phyloP scores from a whole-genome alignment of 1,140 invertebrate species.

The Drosophila eugracilis region DNA sequence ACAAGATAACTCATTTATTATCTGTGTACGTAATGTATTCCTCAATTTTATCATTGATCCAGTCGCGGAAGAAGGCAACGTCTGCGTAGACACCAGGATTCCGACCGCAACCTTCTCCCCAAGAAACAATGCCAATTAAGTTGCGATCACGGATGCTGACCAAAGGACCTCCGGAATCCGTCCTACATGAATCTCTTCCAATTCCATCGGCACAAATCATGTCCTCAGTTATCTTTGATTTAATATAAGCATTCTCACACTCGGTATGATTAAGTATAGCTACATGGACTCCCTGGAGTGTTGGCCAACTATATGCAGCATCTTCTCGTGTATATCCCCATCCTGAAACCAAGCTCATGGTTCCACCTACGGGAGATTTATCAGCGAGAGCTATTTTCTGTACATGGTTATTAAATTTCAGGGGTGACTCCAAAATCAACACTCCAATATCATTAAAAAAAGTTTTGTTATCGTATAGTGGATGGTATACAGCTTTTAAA shows the following conservation, averaged over 20 bases:
- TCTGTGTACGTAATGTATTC: not conserved
- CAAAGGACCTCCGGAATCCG: slow-evolving; percentile 6
- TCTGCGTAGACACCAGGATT: not conserved
- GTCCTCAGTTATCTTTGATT: not conserved
- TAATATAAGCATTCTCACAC: not conserved
- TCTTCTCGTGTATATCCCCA: not conserved
- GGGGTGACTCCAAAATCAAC: not conserved
- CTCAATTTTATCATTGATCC: not conserved
- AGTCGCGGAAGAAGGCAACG: not conserved
- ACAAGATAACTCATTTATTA: no score
- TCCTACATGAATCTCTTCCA: not conserved
- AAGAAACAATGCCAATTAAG: slow-evolving; percentile 10
- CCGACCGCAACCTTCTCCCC: not conserved
- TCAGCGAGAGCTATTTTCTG: not conserved
- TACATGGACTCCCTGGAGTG: not conserved
- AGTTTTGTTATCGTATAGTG: not conserved
- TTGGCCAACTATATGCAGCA: not conserved
- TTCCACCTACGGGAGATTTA: not conserved
- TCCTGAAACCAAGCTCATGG: not conserved
- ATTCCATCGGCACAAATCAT: not conserved
- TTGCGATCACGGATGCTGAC: not conserved
- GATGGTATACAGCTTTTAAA: not conserved
- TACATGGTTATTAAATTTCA: not conserved
- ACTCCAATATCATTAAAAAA: not conserved
- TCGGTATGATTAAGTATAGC: not conserved